phyloP scores from a whole-genome alignment of 2,797 vertebrate species.

The Mico argentatus region DNA sequence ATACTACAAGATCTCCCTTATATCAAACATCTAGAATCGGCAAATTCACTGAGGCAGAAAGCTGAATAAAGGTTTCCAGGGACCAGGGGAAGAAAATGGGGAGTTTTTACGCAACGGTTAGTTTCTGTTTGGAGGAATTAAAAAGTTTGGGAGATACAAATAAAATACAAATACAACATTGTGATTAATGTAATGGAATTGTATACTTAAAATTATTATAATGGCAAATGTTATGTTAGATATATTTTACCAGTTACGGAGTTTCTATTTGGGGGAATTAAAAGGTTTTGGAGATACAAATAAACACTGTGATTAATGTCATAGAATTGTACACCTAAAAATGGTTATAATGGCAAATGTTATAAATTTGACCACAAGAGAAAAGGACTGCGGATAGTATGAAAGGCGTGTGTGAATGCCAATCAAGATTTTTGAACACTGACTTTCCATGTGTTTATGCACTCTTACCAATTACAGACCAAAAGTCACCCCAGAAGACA shows the following conservation, averaged over 20 bases:
- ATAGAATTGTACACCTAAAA: not conserved
- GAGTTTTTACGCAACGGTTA: not conserved
- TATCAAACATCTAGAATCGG: not conserved
- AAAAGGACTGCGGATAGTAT: not conserved
- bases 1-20: no score
- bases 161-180: not conserved
- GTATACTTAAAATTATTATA: not conserved
- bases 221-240: not conserved
- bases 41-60: not conserved
- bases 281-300: not conserved
- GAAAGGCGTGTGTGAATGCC: not conserved
- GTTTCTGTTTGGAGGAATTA: not conserved
- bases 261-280: not conserved
- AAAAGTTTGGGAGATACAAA: not conserved
- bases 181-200: not conserved
- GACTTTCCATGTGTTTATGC: not conserved
- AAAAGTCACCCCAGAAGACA: not conserved
- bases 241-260: not conserved
- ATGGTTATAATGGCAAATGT: not conserved
- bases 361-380: not conserved
- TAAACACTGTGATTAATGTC: not conserved
- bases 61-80: not conserved
- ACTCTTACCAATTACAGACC: not conserved
- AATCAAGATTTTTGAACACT: not conserved
- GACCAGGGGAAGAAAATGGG: not conserved